A percentile compares a stretch with the other conserved stretches of the same genome.
phyloP scores from a whole-genome alignment of 92 coral and sea anemone genomes.

The Ricordea florida region DNA sequence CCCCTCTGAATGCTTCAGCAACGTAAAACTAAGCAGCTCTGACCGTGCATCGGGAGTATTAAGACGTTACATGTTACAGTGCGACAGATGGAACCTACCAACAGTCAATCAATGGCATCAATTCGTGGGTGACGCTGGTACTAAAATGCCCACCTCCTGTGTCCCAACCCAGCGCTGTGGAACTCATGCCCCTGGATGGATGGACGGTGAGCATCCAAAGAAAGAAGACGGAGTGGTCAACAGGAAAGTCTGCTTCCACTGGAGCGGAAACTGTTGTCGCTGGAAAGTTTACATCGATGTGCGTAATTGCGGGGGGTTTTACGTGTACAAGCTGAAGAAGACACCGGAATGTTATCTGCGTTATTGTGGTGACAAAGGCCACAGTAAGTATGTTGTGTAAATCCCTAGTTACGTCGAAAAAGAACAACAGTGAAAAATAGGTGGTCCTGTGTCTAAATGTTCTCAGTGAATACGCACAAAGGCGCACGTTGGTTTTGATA shows the following conservation, averaged over 20 bases:
- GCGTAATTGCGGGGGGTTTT: constrained; percentile 54
- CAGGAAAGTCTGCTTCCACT: constrained; percentile 58
- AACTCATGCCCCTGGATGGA: constrained; percentile 59
- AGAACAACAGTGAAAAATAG: too few species aligned
- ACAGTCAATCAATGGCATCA: constrained; percentile 43
- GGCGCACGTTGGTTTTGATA: too few species aligned
- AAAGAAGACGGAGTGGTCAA: constrained; percentile 34
- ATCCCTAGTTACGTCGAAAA: too few species aligned
- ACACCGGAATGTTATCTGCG: constrained; percentile 33
- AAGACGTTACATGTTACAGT: neutral
- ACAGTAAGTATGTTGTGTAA: neutral
- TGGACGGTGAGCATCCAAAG: constrained; percentile 43
- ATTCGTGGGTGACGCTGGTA: constrained; percentile 57
- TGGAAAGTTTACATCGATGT: constrained; percentile 35
- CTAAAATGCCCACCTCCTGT: constrained; percentile 52
- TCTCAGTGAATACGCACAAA: too few species aligned
- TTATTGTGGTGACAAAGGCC: constrained; percentile 40
- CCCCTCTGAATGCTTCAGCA: constrained; percentile 11
- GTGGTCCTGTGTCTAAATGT: too few species aligned
- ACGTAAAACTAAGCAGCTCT: constrained; percentile 18
- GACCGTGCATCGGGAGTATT: constrained; percentile 29
- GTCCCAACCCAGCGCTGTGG: constrained; percentile 56
- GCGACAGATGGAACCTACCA: constrained; percentile 10
- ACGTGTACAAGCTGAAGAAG: constrained; percentile 47
- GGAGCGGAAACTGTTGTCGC: constrained; percentile 47